A percentile compares a stretch with the other conserved stretches of the same genome.
Conservation (phyloP, 2,797 vertebrate genomes). For the Morus bassanus region DNA sequence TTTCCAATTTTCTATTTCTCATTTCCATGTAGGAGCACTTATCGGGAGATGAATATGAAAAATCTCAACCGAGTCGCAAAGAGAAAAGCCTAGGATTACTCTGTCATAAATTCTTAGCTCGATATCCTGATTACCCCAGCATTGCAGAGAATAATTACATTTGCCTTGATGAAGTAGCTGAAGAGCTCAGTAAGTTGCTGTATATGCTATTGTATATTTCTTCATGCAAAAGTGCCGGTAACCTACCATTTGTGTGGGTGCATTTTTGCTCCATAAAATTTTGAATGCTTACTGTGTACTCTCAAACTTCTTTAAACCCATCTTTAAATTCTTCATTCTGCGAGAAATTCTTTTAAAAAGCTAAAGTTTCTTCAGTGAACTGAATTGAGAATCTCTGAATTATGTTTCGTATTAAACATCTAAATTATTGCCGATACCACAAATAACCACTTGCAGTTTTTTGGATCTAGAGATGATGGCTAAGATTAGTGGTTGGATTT, state of each 20-base stretch:
- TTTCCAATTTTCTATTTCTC: not conserved
- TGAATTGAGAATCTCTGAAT: not conserved
- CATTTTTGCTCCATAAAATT: not conserved
- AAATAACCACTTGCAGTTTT: not conserved
- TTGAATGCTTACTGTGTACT: not conserved
- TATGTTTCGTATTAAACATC: not conserved
- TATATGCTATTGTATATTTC: not conserved
- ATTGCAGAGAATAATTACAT: conserved; percentile 85
- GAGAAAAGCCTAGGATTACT: conserved; percentile 95
- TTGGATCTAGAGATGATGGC: not conserved
- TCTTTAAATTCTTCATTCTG: not conserved
- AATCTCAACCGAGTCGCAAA: conserved; percentile 89
- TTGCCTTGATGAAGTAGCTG: conserved; percentile 92
- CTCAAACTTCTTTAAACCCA: not conserved
- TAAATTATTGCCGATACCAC: not conserved
- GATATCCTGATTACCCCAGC: conserved; percentile 88
- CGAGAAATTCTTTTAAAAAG: not conserved
- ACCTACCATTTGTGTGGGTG: fast-evolving
- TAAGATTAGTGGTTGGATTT: not conserved
- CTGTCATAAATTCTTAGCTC: conserved; percentile 92
- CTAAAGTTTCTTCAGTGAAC: not conserved
- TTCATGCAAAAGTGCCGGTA: not conserved
- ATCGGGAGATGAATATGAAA: conserved; percentile 88
- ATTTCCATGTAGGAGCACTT: conserved; percentile 78
- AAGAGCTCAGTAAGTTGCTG: conserved; percentile 87